A percentile compares a stretch with the other conserved stretches of the same genome.
These are phyloP conservation scores for Parnassius orleans DNA, from an alignment of 2,888 invertebrate genomes.

Conservation along the genomic window DNA sequence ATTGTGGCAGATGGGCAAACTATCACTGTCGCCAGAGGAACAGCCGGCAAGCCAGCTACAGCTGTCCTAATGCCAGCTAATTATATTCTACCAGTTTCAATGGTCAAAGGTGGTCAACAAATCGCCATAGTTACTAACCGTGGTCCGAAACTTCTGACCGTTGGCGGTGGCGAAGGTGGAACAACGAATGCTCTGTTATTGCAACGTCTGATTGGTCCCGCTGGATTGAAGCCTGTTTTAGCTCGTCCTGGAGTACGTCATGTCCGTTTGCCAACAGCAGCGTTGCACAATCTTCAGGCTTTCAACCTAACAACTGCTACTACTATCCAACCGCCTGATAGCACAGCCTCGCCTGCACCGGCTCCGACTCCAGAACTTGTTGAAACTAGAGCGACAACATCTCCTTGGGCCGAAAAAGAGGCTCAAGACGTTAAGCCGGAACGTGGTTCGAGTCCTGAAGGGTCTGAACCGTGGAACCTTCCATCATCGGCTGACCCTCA, in stretches of 20 bases:
- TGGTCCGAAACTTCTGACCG: slow-evolving; percentile 79
- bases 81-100: slow-evolving; percentile 85
- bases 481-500: slow-evolving; percentile 55
- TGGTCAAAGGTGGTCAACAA: slow-evolving; percentile 86
- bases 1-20: slow-evolving; percentile 84
- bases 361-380: slow-evolving; percentile 61
- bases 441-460: slow-evolving; percentile 62
- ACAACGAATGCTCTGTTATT: slow-evolving; percentile 83
- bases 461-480: slow-evolving; percentile 68
- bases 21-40: slow-evolving; percentile 81
- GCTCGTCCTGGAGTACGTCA: slow-evolving; percentile 81
- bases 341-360: slow-evolving; percentile 55
- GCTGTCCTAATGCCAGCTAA: slow-evolving; percentile 86
- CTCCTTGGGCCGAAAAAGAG: slow-evolving; percentile 65
- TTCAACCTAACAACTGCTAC: slow-evolving; percentile 60
- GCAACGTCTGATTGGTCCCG: slow-evolving; percentile 85
- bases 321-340: slow-evolving; percentile 58
- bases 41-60: slow-evolving; percentile 83
- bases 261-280: slow-evolving; percentile 68
- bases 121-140: slow-evolving; percentile 87
- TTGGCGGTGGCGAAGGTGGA: slow-evolving; percentile 66
- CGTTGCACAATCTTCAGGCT: slow-evolving; percentile 69
- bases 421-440: slow-evolving; percentile 56
- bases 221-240: slow-evolving; percentile 78
- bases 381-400: slow-evolving; percentile 59